Conservation (phyloP, 2,888 invertebrate genomes). For the Notodonta ziczac region DNA sequence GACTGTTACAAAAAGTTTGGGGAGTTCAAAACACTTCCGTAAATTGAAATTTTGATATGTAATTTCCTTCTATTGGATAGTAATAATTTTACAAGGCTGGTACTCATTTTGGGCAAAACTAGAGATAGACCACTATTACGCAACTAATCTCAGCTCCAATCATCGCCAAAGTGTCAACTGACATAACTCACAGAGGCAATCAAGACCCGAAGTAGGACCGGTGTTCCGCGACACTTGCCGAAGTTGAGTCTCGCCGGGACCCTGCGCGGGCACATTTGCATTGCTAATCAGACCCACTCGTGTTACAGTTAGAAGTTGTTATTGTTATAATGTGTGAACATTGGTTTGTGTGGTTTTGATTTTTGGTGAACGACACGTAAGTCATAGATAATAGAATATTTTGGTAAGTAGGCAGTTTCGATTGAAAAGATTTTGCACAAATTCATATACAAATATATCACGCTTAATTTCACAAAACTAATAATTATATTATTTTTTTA, state of each 20-base stretch:
- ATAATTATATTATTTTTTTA: too few relatives aligned
- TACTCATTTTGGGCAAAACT: background rate
- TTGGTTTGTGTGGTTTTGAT: constrained; percentile 2
- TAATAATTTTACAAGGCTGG: background rate
- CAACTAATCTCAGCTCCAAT: constrained; percentile 1
- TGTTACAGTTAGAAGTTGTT: constrained; percentile 13
- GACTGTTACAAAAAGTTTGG: too few relatives aligned
- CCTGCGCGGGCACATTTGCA: constrained; percentile 43
- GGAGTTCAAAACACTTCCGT: too few relatives aligned
- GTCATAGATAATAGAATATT: too few relatives aligned
- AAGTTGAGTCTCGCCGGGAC: constrained; percentile 40
- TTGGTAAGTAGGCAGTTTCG: too few relatives aligned
- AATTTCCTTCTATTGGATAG: background rate
- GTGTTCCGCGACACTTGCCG: constrained; percentile 39
- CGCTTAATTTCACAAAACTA: too few relatives aligned
- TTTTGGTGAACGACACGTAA: background rate
- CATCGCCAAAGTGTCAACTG: constrained; percentile 24
- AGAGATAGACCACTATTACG: background rate
- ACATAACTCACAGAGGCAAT: constrained; percentile 45
- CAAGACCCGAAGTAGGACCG: constrained; percentile 40
- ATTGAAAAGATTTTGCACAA: too few relatives aligned
- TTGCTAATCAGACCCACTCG: constrained; percentile 43
- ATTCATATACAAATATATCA: too few relatives aligned
- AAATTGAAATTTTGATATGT: too few relatives aligned
- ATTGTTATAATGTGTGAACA: constrained; percentile 1